A percentile compares a stretch with the other conserved stretches of the same genome.
Conservation (phyloP, 2,113 vertebrate genomes). For the Laticauda laticaudata region DNA sequence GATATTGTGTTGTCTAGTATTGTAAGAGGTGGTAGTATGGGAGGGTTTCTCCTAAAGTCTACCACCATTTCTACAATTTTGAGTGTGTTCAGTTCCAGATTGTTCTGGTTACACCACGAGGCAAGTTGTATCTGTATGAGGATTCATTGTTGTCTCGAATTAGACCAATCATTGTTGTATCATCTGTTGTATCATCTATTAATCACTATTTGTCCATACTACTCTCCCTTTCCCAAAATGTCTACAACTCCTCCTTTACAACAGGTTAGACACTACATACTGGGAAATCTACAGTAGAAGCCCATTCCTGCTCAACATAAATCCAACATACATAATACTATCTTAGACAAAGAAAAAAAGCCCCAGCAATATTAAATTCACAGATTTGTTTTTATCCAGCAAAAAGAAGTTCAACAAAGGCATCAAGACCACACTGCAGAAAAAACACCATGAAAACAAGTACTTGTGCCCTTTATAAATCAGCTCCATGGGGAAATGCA, state of each 20-base stretch:
- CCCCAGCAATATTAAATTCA: neutral
- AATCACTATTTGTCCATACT: neutral
- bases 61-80: too few relatives aligned
- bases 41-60: too few relatives aligned
- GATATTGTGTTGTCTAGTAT: too few relatives aligned
- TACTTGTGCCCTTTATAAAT: slow-evolving; percentile 48
- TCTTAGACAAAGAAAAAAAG: neutral
- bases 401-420: slow-evolving; percentile 21
- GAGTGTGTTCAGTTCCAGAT: too few relatives aligned
- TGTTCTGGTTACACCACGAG: too few relatives aligned
- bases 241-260: neutral
- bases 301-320: neutral
- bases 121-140: too few relatives aligned
- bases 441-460: slow-evolving; percentile 48
- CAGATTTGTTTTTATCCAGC: slow-evolving; percentile 15
- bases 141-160: too few relatives aligned
- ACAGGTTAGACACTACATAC: neutral
- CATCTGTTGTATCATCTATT: too few relatives aligned
- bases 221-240: neutral
- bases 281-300: neutral
- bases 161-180: too few relatives aligned
- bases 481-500: slow-evolving; percentile 53
- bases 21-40: too few relatives aligned
- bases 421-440: slow-evolving; percentile 15
- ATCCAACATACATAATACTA: neutral